Evolutionary conservation across 2,888 invertebrate species (phyloP).

Genomic region (Caenorhabditis auriculariae): DNA sequence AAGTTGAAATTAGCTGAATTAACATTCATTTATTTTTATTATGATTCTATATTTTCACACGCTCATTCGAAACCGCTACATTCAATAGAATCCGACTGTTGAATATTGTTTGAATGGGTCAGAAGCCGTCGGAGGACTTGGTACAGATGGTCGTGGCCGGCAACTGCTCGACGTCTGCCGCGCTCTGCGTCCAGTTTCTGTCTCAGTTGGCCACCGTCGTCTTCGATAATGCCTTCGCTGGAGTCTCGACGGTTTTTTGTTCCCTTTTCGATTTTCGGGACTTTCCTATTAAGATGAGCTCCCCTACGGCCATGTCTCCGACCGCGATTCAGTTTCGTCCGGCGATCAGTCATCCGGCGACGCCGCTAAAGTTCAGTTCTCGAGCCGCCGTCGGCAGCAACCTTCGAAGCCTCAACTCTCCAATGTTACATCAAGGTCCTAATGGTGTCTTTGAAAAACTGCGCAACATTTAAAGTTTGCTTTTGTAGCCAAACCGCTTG

Average conservation of each 20-base stretch:
- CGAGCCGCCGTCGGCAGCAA: conserved; percentile 37
- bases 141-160: conserved; percentile 17
- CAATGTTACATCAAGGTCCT: conserved; percentile 45
- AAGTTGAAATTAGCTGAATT: too few species aligned
- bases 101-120: too few species aligned
- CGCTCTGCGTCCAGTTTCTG: conserved; percentile 38
- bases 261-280: too few species aligned
- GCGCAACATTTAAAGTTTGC: not conserved
- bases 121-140: too few species aligned
- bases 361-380: conserved; percentile 16
- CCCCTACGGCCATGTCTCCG: not conserved
- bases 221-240: conserved; percentile 21
- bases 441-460: not conserved
- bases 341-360: not conserved
- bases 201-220: conserved; percentile 34
- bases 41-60: too few species aligned
- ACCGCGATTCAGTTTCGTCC: conserved; percentile 16
- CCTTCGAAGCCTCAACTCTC: conserved; percentile 44
- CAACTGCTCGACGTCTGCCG: conserved; percentile 38
- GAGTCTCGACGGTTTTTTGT: not conserved
- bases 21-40: too few species aligned
- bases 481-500: too few species aligned
- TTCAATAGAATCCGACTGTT: too few species aligned
- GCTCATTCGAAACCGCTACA: too few species aligned
- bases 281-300: too few species aligned